These are phyloP conservation scores for Cottus gobio DNA, from an alignment of 2,113 vertebrate genomes.

Conservation along the genomic window DNA sequence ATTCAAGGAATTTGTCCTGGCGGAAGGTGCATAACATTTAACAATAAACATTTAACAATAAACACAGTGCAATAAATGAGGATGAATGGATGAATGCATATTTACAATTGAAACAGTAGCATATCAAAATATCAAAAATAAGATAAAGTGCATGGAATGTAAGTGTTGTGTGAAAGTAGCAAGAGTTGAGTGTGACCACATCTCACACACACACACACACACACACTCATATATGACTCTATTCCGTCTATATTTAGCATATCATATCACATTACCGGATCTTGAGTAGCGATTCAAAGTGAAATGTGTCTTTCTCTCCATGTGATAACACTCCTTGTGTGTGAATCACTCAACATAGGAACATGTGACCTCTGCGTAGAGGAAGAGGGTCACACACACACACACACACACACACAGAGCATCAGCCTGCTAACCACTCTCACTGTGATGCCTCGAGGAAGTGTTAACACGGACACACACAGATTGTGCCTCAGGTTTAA, in stretches of 20 bases:
- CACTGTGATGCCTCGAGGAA: slow-evolving; percentile 24
- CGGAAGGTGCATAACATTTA: no score
- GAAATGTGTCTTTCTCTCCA: background rate
- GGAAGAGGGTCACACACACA: background rate
- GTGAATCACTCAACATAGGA: background rate
- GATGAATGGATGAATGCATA: no score
- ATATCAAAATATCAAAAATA: no score
- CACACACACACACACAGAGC: background rate
- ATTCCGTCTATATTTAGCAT: background rate
- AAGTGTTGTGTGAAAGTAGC: no score
- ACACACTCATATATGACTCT: no score
- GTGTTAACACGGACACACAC: slow-evolving; percentile 38
- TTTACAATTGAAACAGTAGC: no score
- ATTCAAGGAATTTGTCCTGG: no score
- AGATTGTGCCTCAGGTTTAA: slow-evolving; percentile 19
- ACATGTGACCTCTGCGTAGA: slow-evolving; percentile 33
- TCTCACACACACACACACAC: background rate
- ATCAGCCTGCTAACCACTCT: slow-evolving; percentile 14
- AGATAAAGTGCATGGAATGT: no score
- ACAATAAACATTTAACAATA: no score
- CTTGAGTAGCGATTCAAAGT: background rate
- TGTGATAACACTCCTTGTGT: background rate
- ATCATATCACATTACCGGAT: background rate
- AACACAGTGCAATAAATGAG: no score
- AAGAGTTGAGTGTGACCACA: background rate